phyloP scores from a whole-genome alignment of 2,888 invertebrate genomes.

The Drosophila gaucha region DNA sequence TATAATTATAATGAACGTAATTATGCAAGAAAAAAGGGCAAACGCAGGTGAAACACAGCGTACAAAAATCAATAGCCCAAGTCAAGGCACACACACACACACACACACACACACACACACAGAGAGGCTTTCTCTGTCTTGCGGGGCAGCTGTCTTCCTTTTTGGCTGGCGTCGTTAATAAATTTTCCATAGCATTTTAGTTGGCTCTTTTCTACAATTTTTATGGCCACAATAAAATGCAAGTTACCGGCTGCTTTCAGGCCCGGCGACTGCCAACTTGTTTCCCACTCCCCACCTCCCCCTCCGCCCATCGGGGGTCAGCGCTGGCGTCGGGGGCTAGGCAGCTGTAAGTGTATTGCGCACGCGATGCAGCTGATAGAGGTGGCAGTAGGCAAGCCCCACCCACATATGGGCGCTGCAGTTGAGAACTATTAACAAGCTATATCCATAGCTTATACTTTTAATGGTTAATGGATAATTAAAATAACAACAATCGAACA shows the following conservation, averaged over 20 bases:
- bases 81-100: constrained; percentile 46
- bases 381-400: constrained; percentile 6
- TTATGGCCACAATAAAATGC: constrained; percentile 63
- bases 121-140: constrained; percentile 31
- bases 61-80: constrained; percentile 49
- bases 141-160: constrained; percentile 47
- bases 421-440: constrained; percentile 1
- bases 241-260: constrained; percentile 45
- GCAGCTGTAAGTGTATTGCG: constrained; percentile 53
- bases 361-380: constrained; percentile 68
- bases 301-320: background rate
- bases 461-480: no score
- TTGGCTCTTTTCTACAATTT: constrained; percentile 59
- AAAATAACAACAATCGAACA: no score
- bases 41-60: constrained; percentile 23
- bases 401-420: background rate
- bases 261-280: constrained; percentile 35
- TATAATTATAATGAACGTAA: constrained; percentile 75
- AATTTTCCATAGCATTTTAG: constrained; percentile 59
- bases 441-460: background rate
- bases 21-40: constrained; percentile 48
- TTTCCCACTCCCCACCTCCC: background rate
- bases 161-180: constrained; percentile 56
- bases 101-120: constrained; percentile 6
- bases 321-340: background rate